Conservation (phyloP, 2,113 vertebrate species). For the Grammomys surdaster region DNA sequence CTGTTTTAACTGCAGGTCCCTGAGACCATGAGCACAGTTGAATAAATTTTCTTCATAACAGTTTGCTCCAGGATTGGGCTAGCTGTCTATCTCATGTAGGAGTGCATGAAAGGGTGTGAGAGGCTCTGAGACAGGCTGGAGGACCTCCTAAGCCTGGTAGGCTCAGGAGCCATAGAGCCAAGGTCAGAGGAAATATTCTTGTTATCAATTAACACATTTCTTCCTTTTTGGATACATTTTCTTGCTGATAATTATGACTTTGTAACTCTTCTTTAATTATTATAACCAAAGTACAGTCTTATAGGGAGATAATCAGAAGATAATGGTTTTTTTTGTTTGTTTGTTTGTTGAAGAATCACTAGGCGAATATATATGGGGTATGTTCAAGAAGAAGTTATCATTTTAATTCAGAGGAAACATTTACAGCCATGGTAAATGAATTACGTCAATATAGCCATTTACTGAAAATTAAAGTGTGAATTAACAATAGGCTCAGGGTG, state of each 20-base stretch:
- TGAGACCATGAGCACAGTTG: neutral
- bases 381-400: neutral
- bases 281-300: constrained; percentile 20
- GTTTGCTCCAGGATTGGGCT: neutral
- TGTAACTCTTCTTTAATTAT: constrained; percentile 59
- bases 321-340: neutral
- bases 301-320: neutral
- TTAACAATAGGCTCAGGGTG: constrained; percentile 43
- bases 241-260: constrained; percentile 44
- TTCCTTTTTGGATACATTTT: constrained; percentile 28
- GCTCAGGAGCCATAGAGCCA: neutral
- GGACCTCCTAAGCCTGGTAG: neutral
- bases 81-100: neutral
- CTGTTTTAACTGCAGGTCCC: neutral
- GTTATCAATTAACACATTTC: constrained; percentile 22
- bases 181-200: constrained; percentile 17
- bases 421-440: constrained; percentile 37
- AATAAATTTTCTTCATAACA: neutral
- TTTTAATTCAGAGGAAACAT: constrained; percentile 59
- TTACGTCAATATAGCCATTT: constrained; percentile 5
- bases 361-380: neutral
- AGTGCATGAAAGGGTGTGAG: neutral
- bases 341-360: constrained; percentile 15
- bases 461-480: constrained; percentile 71
- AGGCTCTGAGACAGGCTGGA: neutral